phyloP scores from a whole-genome alignment of 2,888 invertebrate genomes.

The Lampropteryx suffumata region DNA sequence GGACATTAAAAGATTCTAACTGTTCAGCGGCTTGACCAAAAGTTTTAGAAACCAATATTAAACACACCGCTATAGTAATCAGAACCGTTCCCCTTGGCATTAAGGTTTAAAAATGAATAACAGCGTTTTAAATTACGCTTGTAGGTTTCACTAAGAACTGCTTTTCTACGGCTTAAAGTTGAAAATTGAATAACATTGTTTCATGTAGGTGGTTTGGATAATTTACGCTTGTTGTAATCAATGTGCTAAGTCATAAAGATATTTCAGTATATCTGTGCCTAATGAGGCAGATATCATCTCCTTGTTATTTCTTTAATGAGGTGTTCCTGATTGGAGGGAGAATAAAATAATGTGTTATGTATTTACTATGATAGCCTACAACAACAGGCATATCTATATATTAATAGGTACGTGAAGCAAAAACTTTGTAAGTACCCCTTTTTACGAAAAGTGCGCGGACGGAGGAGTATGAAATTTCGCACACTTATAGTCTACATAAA shows the following conservation, averaged over 20 bases:
- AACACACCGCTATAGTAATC: neutral
- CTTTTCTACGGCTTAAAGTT: neutral
- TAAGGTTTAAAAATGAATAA: constrained; percentile 2
- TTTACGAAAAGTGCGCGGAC: too few relatives aligned
- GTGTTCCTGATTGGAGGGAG: neutral
- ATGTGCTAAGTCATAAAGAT: constrained; percentile 6
- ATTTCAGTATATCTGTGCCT: constrained; percentile 9
- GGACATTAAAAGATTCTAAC: neutral
- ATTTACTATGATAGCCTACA: too few relatives aligned
- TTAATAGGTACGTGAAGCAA: too few relatives aligned
- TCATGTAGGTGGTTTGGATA: constrained; percentile 18
- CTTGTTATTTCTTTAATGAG: constrained; percentile 16
- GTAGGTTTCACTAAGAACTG: too few relatives aligned
- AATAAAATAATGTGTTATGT: too few relatives aligned
- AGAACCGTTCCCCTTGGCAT: neutral
- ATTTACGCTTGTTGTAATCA: constrained; percentile 10
- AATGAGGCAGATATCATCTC: constrained; percentile 16
- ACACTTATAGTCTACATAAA: too few relatives aligned
- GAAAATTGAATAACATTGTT: neutral
- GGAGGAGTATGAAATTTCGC: too few relatives aligned
- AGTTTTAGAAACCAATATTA: constrained; percentile 15
- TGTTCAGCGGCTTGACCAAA: constrained; percentile 15
- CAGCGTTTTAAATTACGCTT: neutral
- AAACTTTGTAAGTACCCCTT: too few relatives aligned
- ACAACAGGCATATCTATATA: too few relatives aligned